A percentile compares a stretch with the other conserved stretches of the same genome.
Evolutionary conservation across 2,888 invertebrate genomes (phyloP).

Genomic region (Byasa hedistus): DNA sequence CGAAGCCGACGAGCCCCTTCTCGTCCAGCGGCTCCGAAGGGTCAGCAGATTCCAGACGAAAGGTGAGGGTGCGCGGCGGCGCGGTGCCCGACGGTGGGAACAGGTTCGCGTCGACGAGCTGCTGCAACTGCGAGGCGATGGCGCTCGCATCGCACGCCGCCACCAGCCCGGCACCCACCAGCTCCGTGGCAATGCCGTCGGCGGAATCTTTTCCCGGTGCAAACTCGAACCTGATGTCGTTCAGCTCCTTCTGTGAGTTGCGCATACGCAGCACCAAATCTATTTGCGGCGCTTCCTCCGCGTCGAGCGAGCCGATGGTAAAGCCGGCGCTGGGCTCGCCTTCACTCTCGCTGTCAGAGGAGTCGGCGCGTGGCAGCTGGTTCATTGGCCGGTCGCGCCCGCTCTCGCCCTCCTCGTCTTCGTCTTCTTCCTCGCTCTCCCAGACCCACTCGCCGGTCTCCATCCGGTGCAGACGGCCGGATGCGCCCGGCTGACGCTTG

Average conservation of each 20-base stretch:
- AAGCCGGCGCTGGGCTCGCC: conserved; percentile 47
- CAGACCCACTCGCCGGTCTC: conserved; percentile 99
- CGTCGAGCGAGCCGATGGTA: conserved; percentile 59
- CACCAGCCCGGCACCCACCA: conserved; percentile 97
- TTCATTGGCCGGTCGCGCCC: conserved; percentile 82
- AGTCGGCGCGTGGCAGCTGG: conserved; percentile 80
- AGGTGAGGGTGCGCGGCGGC: conserved; percentile 87
- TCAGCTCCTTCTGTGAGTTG: conserved; percentile 94
- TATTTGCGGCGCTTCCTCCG: conserved; percentile 79
- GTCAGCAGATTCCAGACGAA: conserved; percentile 84
- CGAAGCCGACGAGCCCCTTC: conserved; percentile 96
- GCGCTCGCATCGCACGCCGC: conserved; percentile 94
- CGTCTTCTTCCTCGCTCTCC: conserved; percentile 96
- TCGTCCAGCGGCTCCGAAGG: conserved; percentile 91
- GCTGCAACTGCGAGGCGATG: conserved; percentile 96
- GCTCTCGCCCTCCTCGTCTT: conserved; percentile 74
- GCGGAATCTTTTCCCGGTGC: conserved; percentile 94
- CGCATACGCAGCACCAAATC: conserved; percentile 94
- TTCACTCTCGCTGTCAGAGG: conserved; percentile 81
- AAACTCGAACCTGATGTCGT: conserved; percentile 99
- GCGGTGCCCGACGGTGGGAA: conserved; percentile 71
- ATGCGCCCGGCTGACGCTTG: conserved; percentile 91
- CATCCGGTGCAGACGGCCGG: conserved; percentile 92
- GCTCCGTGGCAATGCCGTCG: conserved; percentile 97
- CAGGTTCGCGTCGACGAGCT: conserved; percentile 85